These are phyloP conservation scores for Ditylenchus weischeri DNA, from an alignment of 2,888 invertebrate genomes.

Conservation along the genomic window DNA sequence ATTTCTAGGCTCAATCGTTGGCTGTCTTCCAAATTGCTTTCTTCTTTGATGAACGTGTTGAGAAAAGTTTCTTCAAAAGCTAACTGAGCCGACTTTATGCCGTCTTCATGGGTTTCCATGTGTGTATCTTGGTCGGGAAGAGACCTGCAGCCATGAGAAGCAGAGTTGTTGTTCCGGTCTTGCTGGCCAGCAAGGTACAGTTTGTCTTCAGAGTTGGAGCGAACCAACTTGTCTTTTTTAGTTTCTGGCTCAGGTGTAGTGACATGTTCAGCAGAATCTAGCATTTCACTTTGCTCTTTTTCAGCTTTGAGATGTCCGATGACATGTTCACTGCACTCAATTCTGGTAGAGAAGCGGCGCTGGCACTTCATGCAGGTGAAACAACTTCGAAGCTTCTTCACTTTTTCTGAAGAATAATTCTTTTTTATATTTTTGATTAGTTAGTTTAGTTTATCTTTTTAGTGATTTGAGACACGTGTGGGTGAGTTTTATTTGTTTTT, in stretches of 20 bases:
- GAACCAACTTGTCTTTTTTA: slow-evolving; percentile 16
- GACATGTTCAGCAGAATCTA: background rate
- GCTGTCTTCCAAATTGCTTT: slow-evolving; percentile 1
- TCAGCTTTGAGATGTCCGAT: slow-evolving; percentile 21
- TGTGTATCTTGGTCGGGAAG: background rate
- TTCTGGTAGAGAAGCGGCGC: slow-evolving; percentile 22
- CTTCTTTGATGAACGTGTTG: slow-evolving; percentile 21
- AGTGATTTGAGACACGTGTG: too few species aligned
- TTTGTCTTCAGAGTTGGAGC: background rate
- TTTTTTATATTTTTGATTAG: too few species aligned
- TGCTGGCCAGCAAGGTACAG: slow-evolving; percentile 21
- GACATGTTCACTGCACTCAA: slow-evolving; percentile 24
- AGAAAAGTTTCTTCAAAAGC: slow-evolving; percentile 17
- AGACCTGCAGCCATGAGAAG: background rate
- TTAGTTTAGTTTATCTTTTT: too few species aligned
- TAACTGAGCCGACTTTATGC: too few species aligned
- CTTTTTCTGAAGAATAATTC: slow-evolving; percentile 22
- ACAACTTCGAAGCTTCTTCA: slow-evolving; percentile 23
- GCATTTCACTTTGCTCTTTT: background rate
- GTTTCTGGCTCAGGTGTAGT: slow-evolving; percentile 19
- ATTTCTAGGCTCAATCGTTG: slow-evolving; percentile 5
- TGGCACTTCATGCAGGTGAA: slow-evolving; percentile 32
- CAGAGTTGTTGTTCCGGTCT: slow-evolving; percentile 14
- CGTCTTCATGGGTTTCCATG: too few species aligned
- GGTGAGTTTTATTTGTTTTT: too few species aligned